These are phyloP conservation scores for Thalassoma bifasciatum DNA, from an alignment of 2,113 vertebrate species.

Conservation along the genomic window DNA sequence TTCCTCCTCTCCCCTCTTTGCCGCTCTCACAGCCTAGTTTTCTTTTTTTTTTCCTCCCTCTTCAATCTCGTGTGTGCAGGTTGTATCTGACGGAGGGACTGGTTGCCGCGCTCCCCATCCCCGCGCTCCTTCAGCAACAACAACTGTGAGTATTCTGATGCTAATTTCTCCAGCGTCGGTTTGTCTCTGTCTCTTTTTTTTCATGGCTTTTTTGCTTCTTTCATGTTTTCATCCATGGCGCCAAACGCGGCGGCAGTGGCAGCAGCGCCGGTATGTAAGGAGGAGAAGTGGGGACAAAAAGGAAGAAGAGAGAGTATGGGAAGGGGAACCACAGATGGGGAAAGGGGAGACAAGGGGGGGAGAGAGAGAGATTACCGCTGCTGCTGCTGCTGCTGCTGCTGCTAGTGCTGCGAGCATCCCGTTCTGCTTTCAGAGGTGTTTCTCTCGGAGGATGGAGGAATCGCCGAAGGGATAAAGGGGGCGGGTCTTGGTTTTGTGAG, in stretches of 20 bases:
- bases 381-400: not conserved
- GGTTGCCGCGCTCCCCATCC: slow-evolving; percentile 65
- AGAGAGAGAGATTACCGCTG: slow-evolving; percentile 19
- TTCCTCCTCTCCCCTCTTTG: slow-evolving; percentile 58
- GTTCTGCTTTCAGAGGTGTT: slow-evolving; percentile 61
- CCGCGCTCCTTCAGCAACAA: slow-evolving; percentile 65
- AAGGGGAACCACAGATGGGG: slow-evolving; percentile 5
- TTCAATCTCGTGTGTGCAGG: slow-evolving; percentile 76
- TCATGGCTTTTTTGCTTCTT: slow-evolving; percentile 29
- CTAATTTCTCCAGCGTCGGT: slow-evolving; percentile 52
- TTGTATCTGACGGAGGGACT: slow-evolving; percentile 77
- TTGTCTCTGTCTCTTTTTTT: slow-evolving; percentile 33
- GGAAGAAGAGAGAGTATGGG: slow-evolving; percentile 41
- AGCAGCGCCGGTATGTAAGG: slow-evolving; percentile 36
- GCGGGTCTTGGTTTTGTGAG: slow-evolving; percentile 70
- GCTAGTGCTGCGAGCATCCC: slow-evolving; percentile 31
- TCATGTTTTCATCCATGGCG: slow-evolving; percentile 49
- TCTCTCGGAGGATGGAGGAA: slow-evolving; percentile 66
- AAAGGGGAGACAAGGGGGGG: not conserved
- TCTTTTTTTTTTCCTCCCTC: slow-evolving; percentile 67
- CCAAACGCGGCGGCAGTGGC: slow-evolving; percentile 23
- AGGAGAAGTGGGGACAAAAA: slow-evolving; percentile 55
- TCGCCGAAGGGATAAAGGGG: slow-evolving; percentile 66
- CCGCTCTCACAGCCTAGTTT: slow-evolving; percentile 76
- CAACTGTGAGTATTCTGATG: slow-evolving; percentile 79